A percentile compares a stretch with the other conserved stretches of the same genome.
phyloP scores from a whole-genome alignment of 1,140 invertebrate species.

The Vollenhovia emeryi region DNA sequence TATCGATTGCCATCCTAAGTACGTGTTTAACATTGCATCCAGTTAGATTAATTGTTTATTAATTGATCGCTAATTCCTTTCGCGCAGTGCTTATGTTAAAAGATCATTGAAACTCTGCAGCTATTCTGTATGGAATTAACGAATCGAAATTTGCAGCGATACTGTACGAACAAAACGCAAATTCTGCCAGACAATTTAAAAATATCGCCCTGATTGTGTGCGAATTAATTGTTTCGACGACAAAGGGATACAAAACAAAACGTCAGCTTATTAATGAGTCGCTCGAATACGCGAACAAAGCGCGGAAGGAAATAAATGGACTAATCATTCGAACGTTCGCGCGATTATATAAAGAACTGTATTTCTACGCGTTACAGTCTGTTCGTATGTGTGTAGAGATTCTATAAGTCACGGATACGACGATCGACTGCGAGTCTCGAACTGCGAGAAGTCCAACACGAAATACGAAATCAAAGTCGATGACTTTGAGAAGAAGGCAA shows the following conservation, averaged over 20 bases:
- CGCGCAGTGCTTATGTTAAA: background rate
- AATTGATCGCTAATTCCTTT: conserved; percentile 41
- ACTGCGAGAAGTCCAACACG: background rate
- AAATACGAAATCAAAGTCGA: conserved; percentile 34
- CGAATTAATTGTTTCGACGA: conserved; percentile 50
- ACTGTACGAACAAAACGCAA: conserved; percentile 32
- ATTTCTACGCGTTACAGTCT: conserved; percentile 4
- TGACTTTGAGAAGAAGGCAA: conserved; percentile 2
- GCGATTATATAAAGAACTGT: conserved; percentile 30
- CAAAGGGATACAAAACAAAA: conserved; percentile 44
- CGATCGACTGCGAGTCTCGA: background rate
- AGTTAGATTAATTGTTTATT: conserved; percentile 43
- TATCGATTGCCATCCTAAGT: conserved; percentile 15
- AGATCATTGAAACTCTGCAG: conserved; percentile 36
- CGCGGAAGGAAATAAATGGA: conserved; percentile 29
- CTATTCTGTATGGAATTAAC: conserved; percentile 46
- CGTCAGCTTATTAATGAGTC: conserved; percentile 47
- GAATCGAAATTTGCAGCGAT: conserved; percentile 37
- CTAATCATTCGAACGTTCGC: conserved; percentile 36
- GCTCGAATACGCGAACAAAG: conserved; percentile 28
- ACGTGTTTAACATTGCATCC: conserved; percentile 30
- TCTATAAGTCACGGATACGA: conserved; percentile 13
- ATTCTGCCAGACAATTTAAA: conserved; percentile 43
- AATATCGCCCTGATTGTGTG: conserved; percentile 40
- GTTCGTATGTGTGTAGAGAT: conserved; percentile 5